Evolutionary conservation across 2,888 invertebrate species (phyloP).

Genomic region (Ametastegia equiseti): DNA sequence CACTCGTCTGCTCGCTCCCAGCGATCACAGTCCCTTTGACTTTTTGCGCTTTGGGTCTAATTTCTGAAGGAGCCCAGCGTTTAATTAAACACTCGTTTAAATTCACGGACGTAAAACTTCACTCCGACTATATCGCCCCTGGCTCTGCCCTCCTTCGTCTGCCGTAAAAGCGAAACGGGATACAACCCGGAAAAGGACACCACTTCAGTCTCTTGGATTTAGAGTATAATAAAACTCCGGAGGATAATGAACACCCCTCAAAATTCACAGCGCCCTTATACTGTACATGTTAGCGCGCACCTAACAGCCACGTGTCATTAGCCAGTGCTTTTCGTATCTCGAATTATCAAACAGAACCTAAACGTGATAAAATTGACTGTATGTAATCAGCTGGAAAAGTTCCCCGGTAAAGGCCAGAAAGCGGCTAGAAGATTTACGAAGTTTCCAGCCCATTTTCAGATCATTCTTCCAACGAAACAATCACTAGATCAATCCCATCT

Average conservation of each 20-base stretch:
- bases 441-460: too few relatives aligned
- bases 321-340: too few relatives aligned
- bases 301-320: too few relatives aligned
- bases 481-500: too few relatives aligned
- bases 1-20: neutral
- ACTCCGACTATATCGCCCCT: neutral
- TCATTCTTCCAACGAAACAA: too few relatives aligned
- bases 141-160: neutral
- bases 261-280: neutral
- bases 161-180: conserved; percentile 15
- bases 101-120: conserved; percentile 31
- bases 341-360: too few relatives aligned
- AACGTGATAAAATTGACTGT: too few relatives aligned
- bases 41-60: conserved; percentile 16
- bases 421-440: too few relatives aligned
- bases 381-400: too few relatives aligned
- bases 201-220: conserved; percentile 10
- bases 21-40: conserved; percentile 6
- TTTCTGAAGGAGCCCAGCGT: conserved; percentile 13
- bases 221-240: conserved; percentile 1
- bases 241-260: conserved; percentile 14
- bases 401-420: too few relatives aligned
- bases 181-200: conserved; percentile 31
- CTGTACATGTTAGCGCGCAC: too few relatives aligned
- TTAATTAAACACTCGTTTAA: conserved; percentile 41